A percentile compares a stretch with the other conserved stretches of the same genome.
Evolutionary conservation across 2,113 vertebrate species (phyloP).

Genomic region (Chaetodon auriga): DNA sequence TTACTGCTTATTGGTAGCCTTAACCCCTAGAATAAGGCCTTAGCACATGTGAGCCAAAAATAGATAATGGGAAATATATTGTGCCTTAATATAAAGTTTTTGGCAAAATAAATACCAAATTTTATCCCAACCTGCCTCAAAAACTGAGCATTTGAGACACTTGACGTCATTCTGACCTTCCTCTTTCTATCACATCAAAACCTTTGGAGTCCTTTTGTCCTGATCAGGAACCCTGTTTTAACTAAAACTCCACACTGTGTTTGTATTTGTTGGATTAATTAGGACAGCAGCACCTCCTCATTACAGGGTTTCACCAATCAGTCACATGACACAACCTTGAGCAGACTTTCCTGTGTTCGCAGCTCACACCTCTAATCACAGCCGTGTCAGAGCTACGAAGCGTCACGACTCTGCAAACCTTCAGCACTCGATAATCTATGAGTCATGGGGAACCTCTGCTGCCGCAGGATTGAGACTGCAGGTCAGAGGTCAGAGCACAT

Average conservation of each 20-base stretch:
- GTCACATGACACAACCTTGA: constrained; percentile 20
- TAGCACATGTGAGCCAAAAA: too few species aligned
- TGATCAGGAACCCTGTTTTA: not conserved
- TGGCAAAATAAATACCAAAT: not conserved
- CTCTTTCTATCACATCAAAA: not conserved
- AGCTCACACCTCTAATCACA: constrained; percentile 43
- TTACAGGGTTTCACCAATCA: not conserved
- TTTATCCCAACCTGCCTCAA: not conserved
- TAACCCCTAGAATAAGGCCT: too few species aligned
- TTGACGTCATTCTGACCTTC: too few species aligned
- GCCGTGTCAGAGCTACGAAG: constrained; percentile 37
- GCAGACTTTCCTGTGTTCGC: constrained; percentile 6
- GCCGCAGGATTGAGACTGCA: constrained; percentile 14
- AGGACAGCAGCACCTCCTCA: not conserved
- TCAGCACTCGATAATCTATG: constrained; percentile 27
- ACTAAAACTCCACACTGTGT: not conserved
- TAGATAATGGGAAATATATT: too few species aligned
- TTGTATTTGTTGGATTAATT: not conserved
- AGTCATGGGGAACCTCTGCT: constrained; percentile 28
- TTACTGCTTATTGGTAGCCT: too few species aligned
- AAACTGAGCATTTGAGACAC: not conserved
- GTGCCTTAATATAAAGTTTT: too few species aligned
- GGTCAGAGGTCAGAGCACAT: constrained; percentile 39
- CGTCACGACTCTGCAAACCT: not conserved
- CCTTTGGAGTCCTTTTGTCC: not conserved